A percentile compares a stretch with the other conserved stretches of the same genome.
Evolutionary conservation across 1,140 invertebrate species (phyloP).

Genomic region (Calliphora vicina): DNA sequence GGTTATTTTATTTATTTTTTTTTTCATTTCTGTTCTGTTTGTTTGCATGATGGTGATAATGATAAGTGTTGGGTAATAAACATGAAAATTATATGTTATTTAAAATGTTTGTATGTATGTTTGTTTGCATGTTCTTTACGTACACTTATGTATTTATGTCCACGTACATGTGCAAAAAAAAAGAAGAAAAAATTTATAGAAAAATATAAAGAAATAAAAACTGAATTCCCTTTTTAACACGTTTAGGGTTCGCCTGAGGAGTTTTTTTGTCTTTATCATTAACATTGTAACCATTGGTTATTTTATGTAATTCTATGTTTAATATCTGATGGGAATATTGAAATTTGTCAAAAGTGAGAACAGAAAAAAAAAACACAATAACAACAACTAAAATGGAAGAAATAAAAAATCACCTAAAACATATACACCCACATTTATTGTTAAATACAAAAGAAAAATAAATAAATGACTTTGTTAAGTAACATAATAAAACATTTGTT

Average conservation of each 20-base stretch:
- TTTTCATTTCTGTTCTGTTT: no score
- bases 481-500: conserved; percentile 3
- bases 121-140: not conserved
- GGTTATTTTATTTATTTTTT: not conserved
- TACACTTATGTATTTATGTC: not conserved
- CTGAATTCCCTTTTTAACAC: not conserved
- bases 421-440: not conserved
- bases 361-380: not conserved
- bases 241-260: not conserved
- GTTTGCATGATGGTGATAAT: not conserved
- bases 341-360: not conserved
- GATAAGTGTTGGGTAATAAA: conserved; percentile 16
- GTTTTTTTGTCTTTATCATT: not conserved
- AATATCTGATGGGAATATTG: conserved; percentile 1
- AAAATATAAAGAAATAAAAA: not conserved
- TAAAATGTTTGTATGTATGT: not conserved
- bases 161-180: not conserved
- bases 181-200: not conserved
- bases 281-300: not conserved
- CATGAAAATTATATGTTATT: conserved; percentile 14
- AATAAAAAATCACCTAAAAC: no score
- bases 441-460: not conserved
- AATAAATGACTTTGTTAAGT: conserved; percentile 9
- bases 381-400: not conserved
- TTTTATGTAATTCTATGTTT: not conserved